phyloP scores from a whole-genome alignment of 2,113 vertebrate species.

The Calonectris borealis region DNA sequence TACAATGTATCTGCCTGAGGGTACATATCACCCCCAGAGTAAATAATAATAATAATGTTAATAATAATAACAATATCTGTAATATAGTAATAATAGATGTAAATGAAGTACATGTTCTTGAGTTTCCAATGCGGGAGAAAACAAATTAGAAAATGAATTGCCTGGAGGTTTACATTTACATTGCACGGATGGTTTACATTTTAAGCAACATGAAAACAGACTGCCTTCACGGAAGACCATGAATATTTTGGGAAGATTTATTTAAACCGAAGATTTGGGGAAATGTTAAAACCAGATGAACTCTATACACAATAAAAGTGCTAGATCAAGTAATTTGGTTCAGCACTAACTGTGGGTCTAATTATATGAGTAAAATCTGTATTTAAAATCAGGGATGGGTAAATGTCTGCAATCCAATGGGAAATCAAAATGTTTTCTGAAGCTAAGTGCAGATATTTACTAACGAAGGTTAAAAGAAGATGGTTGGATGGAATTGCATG shows the following conservation, averaged over 20 bases:
- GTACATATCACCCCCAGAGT: constrained; percentile 35
- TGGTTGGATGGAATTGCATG: neutral
- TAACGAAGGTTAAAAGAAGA: neutral
- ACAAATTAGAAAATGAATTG: constrained; percentile 69
- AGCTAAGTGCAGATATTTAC: neutral
- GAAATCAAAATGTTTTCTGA: neutral
- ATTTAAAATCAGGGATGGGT: neutral
- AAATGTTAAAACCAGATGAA: constrained; percentile 35
- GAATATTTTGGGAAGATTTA: constrained; percentile 48
- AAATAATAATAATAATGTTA: constrained; percentile 66
- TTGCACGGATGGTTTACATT: constrained; percentile 66
- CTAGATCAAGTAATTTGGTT: neutral
- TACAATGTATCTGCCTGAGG: constrained; percentile 30
- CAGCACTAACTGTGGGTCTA: neutral
- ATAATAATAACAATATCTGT: constrained; percentile 67
- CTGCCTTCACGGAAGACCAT: constrained; percentile 29
- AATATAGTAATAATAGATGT: constrained; percentile 66
- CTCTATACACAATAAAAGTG: neutral
- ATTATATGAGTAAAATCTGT: neutral
- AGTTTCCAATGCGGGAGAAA: constrained; percentile 49
- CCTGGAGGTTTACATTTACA: constrained; percentile 65
- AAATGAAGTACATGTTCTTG: constrained; percentile 64
- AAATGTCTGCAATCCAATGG: neutral
- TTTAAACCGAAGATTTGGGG: constrained; percentile 32
- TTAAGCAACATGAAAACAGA: constrained; percentile 61